A percentile compares a stretch with the other conserved stretches of the same genome.
These are phyloP conservation scores for Halcyon badia DNA, from an alignment of 2,797 vertebrate genomes.

Conservation along the genomic window DNA sequence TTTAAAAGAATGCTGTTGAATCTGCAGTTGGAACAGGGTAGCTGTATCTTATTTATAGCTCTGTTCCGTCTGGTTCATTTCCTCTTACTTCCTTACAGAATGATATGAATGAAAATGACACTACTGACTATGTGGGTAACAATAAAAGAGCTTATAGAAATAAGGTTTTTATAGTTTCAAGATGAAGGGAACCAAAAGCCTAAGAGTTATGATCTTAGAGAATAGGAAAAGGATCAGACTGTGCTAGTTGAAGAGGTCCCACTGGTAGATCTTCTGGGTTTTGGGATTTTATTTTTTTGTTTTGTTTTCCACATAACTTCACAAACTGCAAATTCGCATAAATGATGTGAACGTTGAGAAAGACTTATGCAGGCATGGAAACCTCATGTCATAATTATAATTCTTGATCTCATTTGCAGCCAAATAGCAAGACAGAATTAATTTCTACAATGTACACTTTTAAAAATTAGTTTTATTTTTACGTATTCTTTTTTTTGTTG, in stretches of 20 bases:
- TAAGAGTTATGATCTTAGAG: slow-evolving; percentile 61
- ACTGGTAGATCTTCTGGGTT: background rate
- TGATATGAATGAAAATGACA: slow-evolving; percentile 81
- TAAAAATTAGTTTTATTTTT: background rate
- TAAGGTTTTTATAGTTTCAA: slow-evolving; percentile 78
- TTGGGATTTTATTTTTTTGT: background rate
- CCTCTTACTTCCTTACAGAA: slow-evolving; percentile 79
- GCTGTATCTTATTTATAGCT: slow-evolving; percentile 79
- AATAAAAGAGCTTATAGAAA: slow-evolving; percentile 81
- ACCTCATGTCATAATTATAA: background rate
- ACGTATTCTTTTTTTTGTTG: background rate
- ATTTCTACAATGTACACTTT: background rate
- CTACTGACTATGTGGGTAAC: slow-evolving; percentile 75
- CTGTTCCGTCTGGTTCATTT: slow-evolving; percentile 78
- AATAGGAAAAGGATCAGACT: background rate
- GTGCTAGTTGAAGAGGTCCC: slow-evolving; percentile 38
- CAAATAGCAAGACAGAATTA: background rate
- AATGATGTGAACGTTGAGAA: slow-evolving; percentile 67
- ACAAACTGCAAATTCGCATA: slow-evolving; percentile 50
- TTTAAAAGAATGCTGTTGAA: slow-evolving; percentile 67
- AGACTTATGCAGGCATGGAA: slow-evolving; percentile 54
- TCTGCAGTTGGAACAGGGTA: slow-evolving; percentile 59
- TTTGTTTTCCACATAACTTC: slow-evolving; percentile 34
- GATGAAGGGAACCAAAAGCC: slow-evolving; percentile 68
- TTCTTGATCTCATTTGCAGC: background rate